Base-by-base conservation (phyloP, 2,888 invertebrate genomes). In the Heliconius charithonia region DNA sequence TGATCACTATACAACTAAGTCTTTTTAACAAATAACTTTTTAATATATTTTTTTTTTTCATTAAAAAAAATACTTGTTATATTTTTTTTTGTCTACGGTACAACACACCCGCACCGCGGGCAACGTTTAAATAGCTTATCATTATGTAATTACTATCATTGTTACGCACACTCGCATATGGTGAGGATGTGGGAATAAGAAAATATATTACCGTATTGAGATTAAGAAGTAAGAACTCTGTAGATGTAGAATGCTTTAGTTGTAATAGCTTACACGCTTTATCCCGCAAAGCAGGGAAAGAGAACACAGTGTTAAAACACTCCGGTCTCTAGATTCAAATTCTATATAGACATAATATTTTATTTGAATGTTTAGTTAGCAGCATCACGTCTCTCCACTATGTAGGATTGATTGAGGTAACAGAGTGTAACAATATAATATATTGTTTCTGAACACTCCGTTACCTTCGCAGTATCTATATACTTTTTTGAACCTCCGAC, bases 141-240 rank as follows among this genome's bases (percentile, higher is more conserved):
- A 95, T 95, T 94, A 94, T 89, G 92, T 94, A 94, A 95, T 95
- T 94, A 94, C 93, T 93, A 95, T 94, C 92, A 94, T 94, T 94
- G 94, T 92, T 87, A 73, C 69, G 56, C 77, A 77, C 80, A 77
- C 78, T 65, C 69, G 22, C 45, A 74, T 73, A 74, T 77, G 77
- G 59, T 67, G 59, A 66, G 66, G 25, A 59, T 41, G 59, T 67
- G 56, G 56, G 59, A 72, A 65, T 56, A 73, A 69, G 25, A 16
- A 37, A 27, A 66, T 78, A 72, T 72, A 65, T 72, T 66, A 71
- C 56, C 66, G 37, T 32, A 41, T 56, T 51, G 45, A 74, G 62
- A 74, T 72, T 65, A 45, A 74, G 37, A 65, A 22, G 45, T 63
- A n/a, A n/a, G n/a, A n/a, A n/a, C 65, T 27, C 22, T 63, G 27